These are phyloP conservation scores for Oryzias celebensis DNA, from an alignment of 2,113 vertebrate genomes.

Conservation along the genomic window DNA sequence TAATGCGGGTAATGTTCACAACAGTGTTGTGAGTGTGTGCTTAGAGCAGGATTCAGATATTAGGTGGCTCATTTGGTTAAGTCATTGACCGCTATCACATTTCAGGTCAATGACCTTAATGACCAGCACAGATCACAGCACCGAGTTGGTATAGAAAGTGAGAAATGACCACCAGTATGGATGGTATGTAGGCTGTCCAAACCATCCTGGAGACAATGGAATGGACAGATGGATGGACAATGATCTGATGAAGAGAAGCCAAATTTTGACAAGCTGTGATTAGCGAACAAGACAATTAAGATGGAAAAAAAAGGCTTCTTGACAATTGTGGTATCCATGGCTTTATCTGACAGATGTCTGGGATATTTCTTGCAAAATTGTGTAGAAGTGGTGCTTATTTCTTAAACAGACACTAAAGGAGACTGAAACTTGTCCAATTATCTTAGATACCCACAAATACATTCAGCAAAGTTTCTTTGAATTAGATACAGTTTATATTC, in stretches of 20 bases:
- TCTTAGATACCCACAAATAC: no score
- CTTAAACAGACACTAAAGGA: no score
- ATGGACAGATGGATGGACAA: slow-evolving; percentile 17
- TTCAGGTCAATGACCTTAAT: slow-evolving; percentile 71
- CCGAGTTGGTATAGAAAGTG: slow-evolving; percentile 46
- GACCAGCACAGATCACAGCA: slow-evolving; percentile 50
- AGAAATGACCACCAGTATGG: slow-evolving; percentile 44
- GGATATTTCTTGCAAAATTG: no score
- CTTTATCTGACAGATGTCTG: no score
- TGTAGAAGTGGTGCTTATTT: no score
- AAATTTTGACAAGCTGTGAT: slow-evolving; percentile 4
- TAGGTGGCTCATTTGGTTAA: slow-evolving; percentile 71
- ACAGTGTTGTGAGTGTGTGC: slow-evolving; percentile 51
- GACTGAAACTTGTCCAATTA: no score
- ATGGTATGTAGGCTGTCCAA: slow-evolving; percentile 19
- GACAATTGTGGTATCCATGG: no score
- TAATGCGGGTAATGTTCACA: slow-evolving; percentile 59
- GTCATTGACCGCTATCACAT: slow-evolving; percentile 72
- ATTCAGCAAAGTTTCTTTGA: no score
- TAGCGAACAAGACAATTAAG: no score
- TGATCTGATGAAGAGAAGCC: neutral
- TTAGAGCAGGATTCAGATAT: slow-evolving; percentile 65
- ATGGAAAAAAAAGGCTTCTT: no score
- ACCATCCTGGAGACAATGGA: slow-evolving; percentile 11
- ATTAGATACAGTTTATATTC: no score